A percentile compares a stretch with the other conserved stretches of the same genome.
Conservation (phyloP, 2,888 invertebrate genomes). For the Periphyllus acericola region DNA sequence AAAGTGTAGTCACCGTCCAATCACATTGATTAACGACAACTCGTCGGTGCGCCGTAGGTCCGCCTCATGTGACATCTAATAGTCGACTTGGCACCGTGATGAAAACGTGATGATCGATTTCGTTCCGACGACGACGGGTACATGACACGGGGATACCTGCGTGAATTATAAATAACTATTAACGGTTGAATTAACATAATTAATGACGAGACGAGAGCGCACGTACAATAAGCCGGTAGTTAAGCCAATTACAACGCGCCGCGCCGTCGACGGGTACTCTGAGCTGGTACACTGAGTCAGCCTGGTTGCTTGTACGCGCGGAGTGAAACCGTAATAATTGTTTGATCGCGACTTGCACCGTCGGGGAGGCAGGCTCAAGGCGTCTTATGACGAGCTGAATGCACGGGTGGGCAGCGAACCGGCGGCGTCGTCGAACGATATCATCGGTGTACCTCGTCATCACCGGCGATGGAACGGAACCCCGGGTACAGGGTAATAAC, state of each 20-base stretch:
- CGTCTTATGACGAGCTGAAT: background rate
- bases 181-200: background rate
- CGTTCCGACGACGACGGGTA: background rate
- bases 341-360: background rate
- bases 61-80: no score
- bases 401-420: background rate
- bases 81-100: no score
- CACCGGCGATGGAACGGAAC: background rate
- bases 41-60: no score
- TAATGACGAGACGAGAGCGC: background rate
- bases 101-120: background rate
- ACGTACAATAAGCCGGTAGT: slow-evolving; percentile 1
- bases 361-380: background rate
- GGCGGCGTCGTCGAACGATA: background rate
- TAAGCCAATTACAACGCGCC: background rate
- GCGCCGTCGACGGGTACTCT: background rate
- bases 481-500: background rate
- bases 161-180: background rate
- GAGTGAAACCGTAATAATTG: background rate
- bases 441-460: background rate
- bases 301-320: background rate
- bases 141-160: background rate
- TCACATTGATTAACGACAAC: no score
- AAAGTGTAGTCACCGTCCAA: no score
- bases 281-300: background rate